Evolutionary conservation across 1,140 invertebrate genomes (phyloP).

Genomic region (Pogonomyrmex barbatus): DNA sequence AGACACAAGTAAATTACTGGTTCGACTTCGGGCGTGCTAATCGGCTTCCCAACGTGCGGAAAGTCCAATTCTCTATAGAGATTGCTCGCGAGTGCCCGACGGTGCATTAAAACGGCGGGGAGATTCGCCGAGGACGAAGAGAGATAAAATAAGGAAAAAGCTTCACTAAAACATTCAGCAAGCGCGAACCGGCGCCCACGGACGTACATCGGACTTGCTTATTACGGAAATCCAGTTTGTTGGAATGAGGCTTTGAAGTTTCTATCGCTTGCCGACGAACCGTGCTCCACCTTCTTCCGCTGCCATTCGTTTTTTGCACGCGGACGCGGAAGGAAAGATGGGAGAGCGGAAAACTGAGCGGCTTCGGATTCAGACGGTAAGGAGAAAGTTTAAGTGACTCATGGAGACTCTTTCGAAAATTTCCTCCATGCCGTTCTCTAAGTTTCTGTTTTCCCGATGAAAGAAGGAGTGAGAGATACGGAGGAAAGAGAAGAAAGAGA

Average conservation of each 20-base stretch:
- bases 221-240: conserved; percentile 72
- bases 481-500: not conserved
- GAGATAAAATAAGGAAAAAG: conserved; percentile 30
- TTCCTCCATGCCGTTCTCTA: conserved; percentile 59
- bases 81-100: not conserved
- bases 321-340: conserved; percentile 20
- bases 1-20: conserved; percentile 62
- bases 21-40: conserved; percentile 56
- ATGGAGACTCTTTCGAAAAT: conserved; percentile 69
- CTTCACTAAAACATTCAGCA: conserved; percentile 15
- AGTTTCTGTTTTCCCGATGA: conserved; percentile 64
- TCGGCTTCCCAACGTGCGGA: conserved; percentile 57
- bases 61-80: conserved; percentile 39
- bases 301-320: conserved; percentile 11
- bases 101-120: conserved; percentile 45
- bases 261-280: conserved; percentile 51
- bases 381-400: conserved; percentile 73
- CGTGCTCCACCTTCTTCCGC: conserved; percentile 40
- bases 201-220: conserved; percentile 62
- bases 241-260: conserved; percentile 72
- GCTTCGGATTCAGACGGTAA: conserved; percentile 65
- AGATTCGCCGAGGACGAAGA: conserved; percentile 24
- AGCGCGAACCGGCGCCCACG: conserved; percentile 25
- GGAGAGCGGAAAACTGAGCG: conserved; percentile 39
- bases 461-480: conserved; percentile 24